phyloP scores from a whole-genome alignment of 2,113 vertebrate species.

The Motacilla tschutschensis region DNA sequence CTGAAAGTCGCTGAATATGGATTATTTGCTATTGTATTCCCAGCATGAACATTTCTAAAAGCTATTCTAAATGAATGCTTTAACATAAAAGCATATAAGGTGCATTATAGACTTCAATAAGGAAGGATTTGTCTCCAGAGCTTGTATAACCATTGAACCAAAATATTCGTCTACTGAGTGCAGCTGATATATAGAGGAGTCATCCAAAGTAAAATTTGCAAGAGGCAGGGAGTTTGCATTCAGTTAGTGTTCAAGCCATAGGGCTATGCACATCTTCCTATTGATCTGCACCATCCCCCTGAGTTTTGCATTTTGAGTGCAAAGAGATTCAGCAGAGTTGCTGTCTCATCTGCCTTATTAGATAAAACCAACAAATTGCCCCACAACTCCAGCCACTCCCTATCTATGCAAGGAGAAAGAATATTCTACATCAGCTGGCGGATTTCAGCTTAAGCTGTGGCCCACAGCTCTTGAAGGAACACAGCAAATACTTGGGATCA shows the following conservation, averaged over 20 bases:
- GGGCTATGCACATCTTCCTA: not conserved
- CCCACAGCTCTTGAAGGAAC: not conserved
- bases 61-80: not conserved
- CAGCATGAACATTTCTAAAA: not conserved
- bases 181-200: not conserved
- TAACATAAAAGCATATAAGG: not conserved
- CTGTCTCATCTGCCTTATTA: not conserved
- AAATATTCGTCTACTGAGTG: not conserved
- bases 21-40: not conserved
- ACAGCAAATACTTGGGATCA: not conserved
- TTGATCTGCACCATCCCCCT: not conserved
- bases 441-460: not conserved
- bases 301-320: not conserved
- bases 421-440: not conserved
- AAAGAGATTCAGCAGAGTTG: not conserved
- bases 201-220: not conserved
- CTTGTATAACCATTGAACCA: not conserved
- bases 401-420: not conserved
- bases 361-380: not conserved
- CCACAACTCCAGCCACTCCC: not conserved
- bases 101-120: not conserved
- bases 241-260: not conserved
- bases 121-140: constrained; percentile 1
- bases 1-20: not conserved
- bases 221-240: not conserved